Percentiles rank a stretch among this genome's conserved stretches.
Evolutionary conservation across 2,797 vertebrate species (phyloP).

Genomic region (Bradypodion pumilum): DNA sequence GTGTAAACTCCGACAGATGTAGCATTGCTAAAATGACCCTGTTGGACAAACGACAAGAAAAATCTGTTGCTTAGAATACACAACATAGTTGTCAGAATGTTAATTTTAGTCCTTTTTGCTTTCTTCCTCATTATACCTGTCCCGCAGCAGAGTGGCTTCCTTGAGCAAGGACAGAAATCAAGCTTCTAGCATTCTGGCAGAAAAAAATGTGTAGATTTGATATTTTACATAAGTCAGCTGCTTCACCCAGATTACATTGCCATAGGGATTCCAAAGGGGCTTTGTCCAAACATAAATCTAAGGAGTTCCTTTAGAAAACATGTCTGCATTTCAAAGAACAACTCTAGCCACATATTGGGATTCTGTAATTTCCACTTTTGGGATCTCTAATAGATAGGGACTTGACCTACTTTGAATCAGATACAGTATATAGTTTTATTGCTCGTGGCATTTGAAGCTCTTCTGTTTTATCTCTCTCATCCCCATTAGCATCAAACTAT

Average conservation of each 20-base stretch:
- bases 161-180: background rate
- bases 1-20: slow-evolving; percentile 32
- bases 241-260: background rate
- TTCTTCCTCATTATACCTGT: background rate
- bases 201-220: background rate
- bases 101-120: background rate
- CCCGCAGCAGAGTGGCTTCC: background rate
- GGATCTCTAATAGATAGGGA: background rate
- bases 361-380: background rate
- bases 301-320: background rate
- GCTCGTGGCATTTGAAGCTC: background rate
- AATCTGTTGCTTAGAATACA: slow-evolving; percentile 32
- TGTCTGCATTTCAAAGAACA: slow-evolving; percentile 9
- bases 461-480: slow-evolving; percentile 13
- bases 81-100: slow-evolving; percentile 1
- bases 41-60: slow-evolving; percentile 23
- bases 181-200: background rate
- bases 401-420: background rate
- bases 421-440: background rate
- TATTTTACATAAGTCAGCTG: background rate
- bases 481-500: background rate
- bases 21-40: slow-evolving; percentile 25
- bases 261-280: background rate
- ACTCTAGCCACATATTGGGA: background rate
- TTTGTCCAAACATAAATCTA: background rate